A percentile compares a stretch with the other conserved stretches of the same genome.
These are phyloP conservation scores for Anagrus nilaparvatae DNA, from an alignment of 1,140 invertebrate genomes.

Conservation along the genomic window DNA sequence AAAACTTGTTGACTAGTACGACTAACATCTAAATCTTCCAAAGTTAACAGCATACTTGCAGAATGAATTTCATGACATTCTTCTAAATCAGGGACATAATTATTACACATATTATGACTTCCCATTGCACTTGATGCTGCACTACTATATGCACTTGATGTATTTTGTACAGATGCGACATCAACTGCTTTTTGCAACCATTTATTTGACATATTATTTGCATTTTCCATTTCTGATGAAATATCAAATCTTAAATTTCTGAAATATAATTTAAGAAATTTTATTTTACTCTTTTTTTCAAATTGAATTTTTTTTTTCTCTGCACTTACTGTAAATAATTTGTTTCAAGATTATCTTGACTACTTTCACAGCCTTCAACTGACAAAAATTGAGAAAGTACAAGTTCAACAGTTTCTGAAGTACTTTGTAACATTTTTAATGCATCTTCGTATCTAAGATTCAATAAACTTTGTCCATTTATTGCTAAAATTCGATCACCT, in stretches of 20 bases:
- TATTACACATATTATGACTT: conserved; percentile 34
- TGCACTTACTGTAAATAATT: conserved; percentile 35
- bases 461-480: conserved; percentile 63
- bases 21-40: conserved; percentile 40
- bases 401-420: conserved; percentile 55
- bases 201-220: conserved; percentile 31
- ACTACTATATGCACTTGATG: conserved; percentile 40
- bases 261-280: conserved; percentile 12
- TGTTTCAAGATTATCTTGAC: conserved; percentile 19
- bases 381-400: conserved; percentile 54
- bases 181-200: conserved; percentile 37
- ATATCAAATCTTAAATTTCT: conserved; percentile 33
- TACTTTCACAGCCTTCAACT: conserved; percentile 17
- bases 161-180: conserved; percentile 37
- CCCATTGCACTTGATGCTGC: conserved; percentile 40
- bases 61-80: conserved; percentile 32
- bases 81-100: conserved; percentile 31
- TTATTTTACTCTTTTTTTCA: background rate
- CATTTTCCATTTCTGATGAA: conserved; percentile 29
- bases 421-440: conserved; percentile 58
- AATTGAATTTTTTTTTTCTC: background rate
- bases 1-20: conserved; percentile 39
- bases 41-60: conserved; percentile 35
- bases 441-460: conserved; percentile 65
- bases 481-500: conserved; percentile 72